phyloP scores from a whole-genome alignment of 2,113 vertebrate genomes.

The Balaenoptera acutorostrata region DNA sequence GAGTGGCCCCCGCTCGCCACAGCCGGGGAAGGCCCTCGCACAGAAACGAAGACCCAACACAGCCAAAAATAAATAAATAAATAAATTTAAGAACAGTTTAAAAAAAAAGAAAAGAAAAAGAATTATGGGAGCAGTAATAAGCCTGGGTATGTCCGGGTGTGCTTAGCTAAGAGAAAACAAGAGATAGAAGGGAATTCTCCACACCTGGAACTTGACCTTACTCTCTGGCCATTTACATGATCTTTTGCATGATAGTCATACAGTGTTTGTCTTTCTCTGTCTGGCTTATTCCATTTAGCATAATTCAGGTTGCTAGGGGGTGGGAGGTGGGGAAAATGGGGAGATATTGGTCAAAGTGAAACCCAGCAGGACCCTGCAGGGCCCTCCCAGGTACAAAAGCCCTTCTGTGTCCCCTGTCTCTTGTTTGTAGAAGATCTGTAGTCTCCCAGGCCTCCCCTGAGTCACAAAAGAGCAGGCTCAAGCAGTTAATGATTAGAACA shows the following conservation, averaged over 20 bases:
- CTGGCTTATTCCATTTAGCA: not conserved
- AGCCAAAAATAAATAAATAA: too few relatives aligned
- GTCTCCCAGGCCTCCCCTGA: not conserved
- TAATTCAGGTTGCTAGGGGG: not conserved
- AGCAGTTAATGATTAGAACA: not conserved
- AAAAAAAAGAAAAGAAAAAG: not conserved
- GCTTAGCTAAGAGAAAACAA: not conserved
- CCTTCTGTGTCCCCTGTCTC: not conserved
- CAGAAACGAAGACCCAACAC: too few relatives aligned
- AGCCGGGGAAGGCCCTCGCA: too few relatives aligned
- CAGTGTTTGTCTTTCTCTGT: not conserved
- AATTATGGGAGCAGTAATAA: not conserved
- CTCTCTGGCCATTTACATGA: not conserved
- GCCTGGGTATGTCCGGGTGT: not conserved
- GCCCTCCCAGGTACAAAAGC: not conserved
- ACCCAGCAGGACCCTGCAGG: accelerated
- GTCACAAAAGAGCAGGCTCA: not conserved
- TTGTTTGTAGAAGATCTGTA: not conserved
- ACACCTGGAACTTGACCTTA: not conserved
- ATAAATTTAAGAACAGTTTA: too few relatives aligned
- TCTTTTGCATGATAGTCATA: not conserved
- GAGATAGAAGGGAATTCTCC: not conserved
- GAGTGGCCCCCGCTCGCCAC: too few relatives aligned
- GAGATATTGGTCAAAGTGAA: not conserved
- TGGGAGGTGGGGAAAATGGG: not conserved